These are phyloP conservation scores for Calameuta filiformis DNA, from an alignment of 2,888 invertebrate species.

Conservation along the genomic window DNA sequence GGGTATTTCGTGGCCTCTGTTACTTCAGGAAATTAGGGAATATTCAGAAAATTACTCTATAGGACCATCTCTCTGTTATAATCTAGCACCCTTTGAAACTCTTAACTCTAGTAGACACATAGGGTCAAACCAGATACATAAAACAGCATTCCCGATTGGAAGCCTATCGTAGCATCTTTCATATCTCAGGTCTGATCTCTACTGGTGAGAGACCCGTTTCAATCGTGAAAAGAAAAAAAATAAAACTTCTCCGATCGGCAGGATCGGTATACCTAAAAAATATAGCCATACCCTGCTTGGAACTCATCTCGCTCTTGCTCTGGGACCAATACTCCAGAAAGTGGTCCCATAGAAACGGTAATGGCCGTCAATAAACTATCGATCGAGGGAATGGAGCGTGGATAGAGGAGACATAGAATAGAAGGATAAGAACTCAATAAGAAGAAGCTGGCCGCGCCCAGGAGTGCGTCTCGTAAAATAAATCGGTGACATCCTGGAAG, in stretches of 20 bases:
- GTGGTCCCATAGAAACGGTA: conserved; percentile 37
- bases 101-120: background rate
- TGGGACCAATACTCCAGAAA: background rate
- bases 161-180: background rate
- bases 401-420: conserved; percentile 6
- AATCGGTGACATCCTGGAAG: conserved; percentile 61
- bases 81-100: background rate
- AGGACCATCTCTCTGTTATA: background rate
- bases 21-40: background rate
- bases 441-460: conserved; percentile 37
- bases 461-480: conserved; percentile 55
- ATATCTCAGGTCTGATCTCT: conserved; percentile 40
- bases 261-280: background rate
- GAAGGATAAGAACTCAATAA: conserved; percentile 6
- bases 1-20: background rate
- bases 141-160: background rate
- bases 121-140: background rate
- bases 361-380: conserved; percentile 55
- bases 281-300: background rate
- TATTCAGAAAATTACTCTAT: background rate
- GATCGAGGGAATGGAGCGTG: conserved; percentile 34
- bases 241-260: background rate
- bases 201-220: conserved; percentile 24
- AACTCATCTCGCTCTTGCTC: background rate
- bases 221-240: background rate